phyloP scores from a whole-genome alignment of 2,888 invertebrate genomes.

The Tanytarsus gracilentus region DNA sequence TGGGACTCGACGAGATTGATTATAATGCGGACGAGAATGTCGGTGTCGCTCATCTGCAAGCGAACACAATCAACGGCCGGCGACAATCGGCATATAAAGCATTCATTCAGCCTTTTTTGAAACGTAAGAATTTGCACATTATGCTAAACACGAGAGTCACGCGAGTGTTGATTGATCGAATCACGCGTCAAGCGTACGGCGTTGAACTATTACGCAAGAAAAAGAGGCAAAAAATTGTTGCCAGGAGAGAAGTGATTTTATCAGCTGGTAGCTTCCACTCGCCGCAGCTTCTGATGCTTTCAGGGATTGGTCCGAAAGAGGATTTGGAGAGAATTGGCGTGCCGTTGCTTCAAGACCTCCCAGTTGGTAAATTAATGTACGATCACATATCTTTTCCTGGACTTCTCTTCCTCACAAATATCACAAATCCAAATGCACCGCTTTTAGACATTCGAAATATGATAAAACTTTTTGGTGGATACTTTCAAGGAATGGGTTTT shows the following conservation, averaged over 20 bases:
- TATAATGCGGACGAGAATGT: slow-evolving; percentile 40
- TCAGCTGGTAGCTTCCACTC: slow-evolving; percentile 85
- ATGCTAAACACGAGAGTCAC: slow-evolving; percentile 51
- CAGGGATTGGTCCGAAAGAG: slow-evolving; percentile 55
- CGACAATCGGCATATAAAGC: slow-evolving; percentile 52
- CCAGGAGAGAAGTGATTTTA: slow-evolving; percentile 71
- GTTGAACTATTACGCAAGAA: slow-evolving; percentile 46
- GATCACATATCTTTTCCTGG: slow-evolving; percentile 54
- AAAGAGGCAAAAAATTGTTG: slow-evolving; percentile 46
- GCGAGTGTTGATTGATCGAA: slow-evolving; percentile 48
- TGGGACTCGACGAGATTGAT: slow-evolving; percentile 43
- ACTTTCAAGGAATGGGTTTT: slow-evolving; percentile 42
- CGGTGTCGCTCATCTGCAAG: slow-evolving; percentile 43
- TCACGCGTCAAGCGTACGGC: slow-evolving; percentile 43
- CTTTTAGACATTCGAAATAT: slow-evolving; percentile 34
- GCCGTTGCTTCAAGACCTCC: slow-evolving; percentile 53
- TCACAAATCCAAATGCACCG: slow-evolving; percentile 30
- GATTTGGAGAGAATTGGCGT: slow-evolving; percentile 49
- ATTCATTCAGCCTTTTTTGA: slow-evolving; percentile 47
- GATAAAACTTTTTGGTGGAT: slow-evolving; percentile 7
- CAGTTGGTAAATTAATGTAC: slow-evolving; percentile 57
- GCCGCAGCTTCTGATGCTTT: slow-evolving; percentile 82
- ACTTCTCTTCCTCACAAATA: slow-evolving; percentile 42
- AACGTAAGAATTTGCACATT: slow-evolving; percentile 45
- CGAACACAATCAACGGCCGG: slow-evolving; percentile 46